A percentile compares a stretch with the other conserved stretches of the same genome.
These are phyloP conservation scores for Drosophila oshimai DNA, from an alignment of 1,140 invertebrate species.

Conservation along the genomic window DNA sequence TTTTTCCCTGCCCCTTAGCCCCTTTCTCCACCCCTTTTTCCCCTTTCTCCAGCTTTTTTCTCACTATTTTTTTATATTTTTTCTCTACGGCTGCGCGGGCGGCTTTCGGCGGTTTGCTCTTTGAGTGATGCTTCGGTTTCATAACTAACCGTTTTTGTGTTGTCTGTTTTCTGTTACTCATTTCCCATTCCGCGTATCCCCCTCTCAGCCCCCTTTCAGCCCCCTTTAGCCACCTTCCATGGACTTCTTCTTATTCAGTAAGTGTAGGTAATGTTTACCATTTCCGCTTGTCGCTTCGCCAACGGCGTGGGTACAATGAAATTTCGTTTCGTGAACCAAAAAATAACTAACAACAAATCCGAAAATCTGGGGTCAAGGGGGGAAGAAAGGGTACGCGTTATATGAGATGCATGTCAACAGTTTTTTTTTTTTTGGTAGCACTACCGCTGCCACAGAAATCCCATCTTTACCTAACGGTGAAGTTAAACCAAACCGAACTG, in stretches of 20 bases:
- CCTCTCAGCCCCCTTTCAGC: not conserved
- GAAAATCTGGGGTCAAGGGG: not conserved
- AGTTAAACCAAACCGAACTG: slow-evolving; percentile 12
- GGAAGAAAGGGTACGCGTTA: slow-evolving; percentile 53
- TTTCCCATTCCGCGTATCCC: slow-evolving; percentile 47
- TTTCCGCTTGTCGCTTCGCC: slow-evolving; percentile 75
- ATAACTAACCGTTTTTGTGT: slow-evolving; percentile 71
- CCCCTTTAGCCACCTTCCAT: not conserved
- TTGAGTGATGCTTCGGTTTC: slow-evolving; percentile 79
- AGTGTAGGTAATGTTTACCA: slow-evolving; percentile 79
- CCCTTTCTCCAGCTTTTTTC: not conserved
- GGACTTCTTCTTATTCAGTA: slow-evolving; percentile 49
- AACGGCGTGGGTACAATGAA: slow-evolving; percentile 72
- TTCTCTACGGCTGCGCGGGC: slow-evolving; percentile 54
- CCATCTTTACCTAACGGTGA: slow-evolving; percentile 70
- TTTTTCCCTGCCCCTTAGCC: slow-evolving; percentile 2
- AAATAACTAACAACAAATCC: slow-evolving; percentile 52
- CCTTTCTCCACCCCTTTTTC: not conserved
- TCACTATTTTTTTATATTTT: not conserved
- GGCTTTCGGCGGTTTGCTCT: slow-evolving; percentile 63
- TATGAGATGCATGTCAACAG: slow-evolving; percentile 78
- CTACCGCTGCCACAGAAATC: slow-evolving; percentile 57
- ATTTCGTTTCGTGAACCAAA: slow-evolving; percentile 57
- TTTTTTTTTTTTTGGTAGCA: slow-evolving; percentile 25
- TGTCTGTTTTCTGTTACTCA: slow-evolving; percentile 30